Conservation (phyloP, 2,888 invertebrate species). For the Lathronympha strigana region DNA sequence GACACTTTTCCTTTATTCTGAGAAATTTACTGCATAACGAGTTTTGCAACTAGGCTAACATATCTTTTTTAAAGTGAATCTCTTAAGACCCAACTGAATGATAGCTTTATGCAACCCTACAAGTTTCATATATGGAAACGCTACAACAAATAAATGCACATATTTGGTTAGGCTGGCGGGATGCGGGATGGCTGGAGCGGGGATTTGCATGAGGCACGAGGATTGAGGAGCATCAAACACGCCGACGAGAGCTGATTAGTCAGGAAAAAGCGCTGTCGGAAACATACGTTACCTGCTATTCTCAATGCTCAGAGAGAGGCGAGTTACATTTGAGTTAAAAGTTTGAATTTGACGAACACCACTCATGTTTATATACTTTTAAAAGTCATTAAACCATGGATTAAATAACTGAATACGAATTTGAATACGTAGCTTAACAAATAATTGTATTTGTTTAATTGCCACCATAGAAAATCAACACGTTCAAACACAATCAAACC, state of each 20-base stretch:
- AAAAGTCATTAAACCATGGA: too few relatives aligned
- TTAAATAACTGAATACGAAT: too few relatives aligned
- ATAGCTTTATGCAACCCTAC: slow-evolving; percentile 21
- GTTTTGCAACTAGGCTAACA: too few relatives aligned
- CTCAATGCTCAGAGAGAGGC: neutral
- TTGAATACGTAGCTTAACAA: too few relatives aligned
- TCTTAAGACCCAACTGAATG: slow-evolving; percentile 1
- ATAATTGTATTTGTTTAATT: too few relatives aligned
- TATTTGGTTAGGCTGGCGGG: slow-evolving; percentile 75
- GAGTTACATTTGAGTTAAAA: neutral
- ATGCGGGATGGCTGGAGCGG: slow-evolving; percentile 54
- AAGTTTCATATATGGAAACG: slow-evolving; percentile 32
- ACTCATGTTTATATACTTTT: neutral
- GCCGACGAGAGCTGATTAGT: slow-evolving; percentile 48
- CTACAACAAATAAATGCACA: slow-evolving; percentile 78
- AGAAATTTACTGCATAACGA: too few relatives aligned
- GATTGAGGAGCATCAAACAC: slow-evolving; percentile 63
- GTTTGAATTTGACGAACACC: neutral
- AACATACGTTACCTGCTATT: slow-evolving; percentile 17
- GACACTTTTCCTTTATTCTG: too few relatives aligned
- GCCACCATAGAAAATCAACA: too few relatives aligned
- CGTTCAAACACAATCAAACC: too few relatives aligned
- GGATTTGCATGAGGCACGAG: slow-evolving; percentile 72
- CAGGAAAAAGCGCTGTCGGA: slow-evolving; percentile 27
- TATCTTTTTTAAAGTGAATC: neutral